Conservation (phyloP, 92 coral and sea anemone species). For the Porites divaricata region DNA sequence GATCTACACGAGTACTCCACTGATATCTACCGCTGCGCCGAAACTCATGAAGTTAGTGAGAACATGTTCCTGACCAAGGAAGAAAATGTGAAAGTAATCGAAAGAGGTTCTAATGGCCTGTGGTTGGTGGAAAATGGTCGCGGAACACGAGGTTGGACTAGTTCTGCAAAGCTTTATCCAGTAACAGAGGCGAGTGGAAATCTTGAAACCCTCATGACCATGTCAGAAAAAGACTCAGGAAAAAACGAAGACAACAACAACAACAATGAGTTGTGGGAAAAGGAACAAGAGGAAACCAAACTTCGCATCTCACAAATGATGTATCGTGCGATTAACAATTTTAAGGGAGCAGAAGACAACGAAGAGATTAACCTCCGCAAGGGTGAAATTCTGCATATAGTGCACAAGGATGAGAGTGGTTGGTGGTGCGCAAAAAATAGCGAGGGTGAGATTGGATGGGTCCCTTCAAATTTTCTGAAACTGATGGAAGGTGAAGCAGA, state of each 20-base stretch:
- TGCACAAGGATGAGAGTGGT: too few species aligned
- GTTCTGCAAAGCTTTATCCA: slow-evolving; percentile 54
- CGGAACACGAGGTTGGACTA: slow-evolving; percentile 69
- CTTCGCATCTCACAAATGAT: too few species aligned
- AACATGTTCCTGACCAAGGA: slow-evolving; percentile 42
- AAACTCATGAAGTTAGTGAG: slow-evolving; percentile 20
- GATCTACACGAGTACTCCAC: neutral
- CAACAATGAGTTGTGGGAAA: neutral
- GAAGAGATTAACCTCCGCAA: neutral
- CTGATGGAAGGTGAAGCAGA: neutral
- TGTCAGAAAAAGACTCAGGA: neutral
- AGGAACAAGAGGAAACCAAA: neutral
- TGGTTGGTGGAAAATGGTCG: slow-evolving; percentile 33
- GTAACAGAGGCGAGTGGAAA: neutral
- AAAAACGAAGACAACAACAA: neutral
- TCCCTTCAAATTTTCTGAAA: too few species aligned
- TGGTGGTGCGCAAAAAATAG: too few species aligned
- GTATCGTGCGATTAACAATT: too few species aligned
- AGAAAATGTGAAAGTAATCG: slow-evolving; percentile 44
- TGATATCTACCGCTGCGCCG: slow-evolving; percentile 13
- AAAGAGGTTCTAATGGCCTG: slow-evolving; percentile 38
- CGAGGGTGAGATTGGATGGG: too few species aligned
- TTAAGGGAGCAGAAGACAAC: too few species aligned
- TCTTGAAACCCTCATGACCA: neutral
- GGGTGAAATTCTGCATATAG: neutral